These are phyloP conservation scores for Hylomyscus alleni DNA, from an alignment of 2,797 vertebrate species.

Conservation along the genomic window DNA sequence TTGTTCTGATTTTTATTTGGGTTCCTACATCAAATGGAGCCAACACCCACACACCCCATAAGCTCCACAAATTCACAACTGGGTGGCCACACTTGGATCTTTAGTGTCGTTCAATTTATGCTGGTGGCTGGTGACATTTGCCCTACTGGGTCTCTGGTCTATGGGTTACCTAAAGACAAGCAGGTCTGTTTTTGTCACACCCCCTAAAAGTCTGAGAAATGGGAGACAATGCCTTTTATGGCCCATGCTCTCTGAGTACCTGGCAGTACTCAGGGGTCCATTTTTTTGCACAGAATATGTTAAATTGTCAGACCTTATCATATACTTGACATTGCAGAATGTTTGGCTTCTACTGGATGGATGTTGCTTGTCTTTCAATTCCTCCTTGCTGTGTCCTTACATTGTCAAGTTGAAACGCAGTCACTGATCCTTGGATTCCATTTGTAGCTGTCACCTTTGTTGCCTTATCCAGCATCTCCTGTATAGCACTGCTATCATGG, in stretches of 20 bases:
- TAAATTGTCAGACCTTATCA: slow-evolving; percentile 39
- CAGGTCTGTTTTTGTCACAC: background rate
- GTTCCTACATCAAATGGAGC: background rate
- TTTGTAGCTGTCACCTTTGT: background rate
- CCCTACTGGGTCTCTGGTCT: background rate
- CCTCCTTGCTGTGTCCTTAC: slow-evolving; percentile 21
- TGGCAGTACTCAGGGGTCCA: background rate
- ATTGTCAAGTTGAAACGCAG: background rate
- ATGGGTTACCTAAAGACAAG: background rate
- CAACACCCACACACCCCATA: background rate
- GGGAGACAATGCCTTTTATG: background rate
- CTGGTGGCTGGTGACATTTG: slow-evolving; percentile 6
- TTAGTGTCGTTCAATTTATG: slow-evolving; percentile 10
- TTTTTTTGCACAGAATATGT: background rate
- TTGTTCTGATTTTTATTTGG: background rate
- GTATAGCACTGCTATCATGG: background rate
- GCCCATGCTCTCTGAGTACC: background rate
- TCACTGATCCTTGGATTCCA: background rate
- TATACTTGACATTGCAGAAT: background rate
- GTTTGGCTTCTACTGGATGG: slow-evolving; percentile 13
- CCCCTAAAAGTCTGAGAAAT: background rate
- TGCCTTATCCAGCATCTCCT: slow-evolving; percentile 19
- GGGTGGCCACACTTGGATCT: background rate
- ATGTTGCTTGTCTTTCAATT: background rate
- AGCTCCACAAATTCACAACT: background rate